Evolutionary conservation across 1,140 invertebrate species (phyloP).

Genomic region (Lepidurus arcticus): DNA sequence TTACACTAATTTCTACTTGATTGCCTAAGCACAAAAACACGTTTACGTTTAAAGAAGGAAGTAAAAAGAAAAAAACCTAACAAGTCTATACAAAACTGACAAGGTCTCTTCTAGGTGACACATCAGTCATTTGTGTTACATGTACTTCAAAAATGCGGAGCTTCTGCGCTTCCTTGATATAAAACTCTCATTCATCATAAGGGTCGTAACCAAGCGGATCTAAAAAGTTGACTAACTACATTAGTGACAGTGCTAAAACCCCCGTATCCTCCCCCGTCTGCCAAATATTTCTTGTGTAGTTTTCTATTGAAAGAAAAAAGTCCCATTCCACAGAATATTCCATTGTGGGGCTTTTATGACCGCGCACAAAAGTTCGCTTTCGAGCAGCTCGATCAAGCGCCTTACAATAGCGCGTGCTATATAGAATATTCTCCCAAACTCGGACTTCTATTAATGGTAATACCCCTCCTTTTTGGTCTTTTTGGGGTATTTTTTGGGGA

Average conservation of each 20-base stretch:
- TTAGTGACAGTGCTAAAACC: conserved; percentile 17
- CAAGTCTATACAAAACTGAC: background rate
- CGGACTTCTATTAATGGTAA: conserved; percentile 10
- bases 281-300: background rate
- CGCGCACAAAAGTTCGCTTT: conserved; percentile 3
- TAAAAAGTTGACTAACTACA: conserved; percentile 9
- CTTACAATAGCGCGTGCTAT: conserved; percentile 15
- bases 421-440: background rate
- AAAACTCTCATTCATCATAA: conserved; percentile 5
- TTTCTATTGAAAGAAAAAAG: background rate
- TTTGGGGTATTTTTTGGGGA: background rate
- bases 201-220: background rate
- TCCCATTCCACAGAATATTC: background rate
- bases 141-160: conserved; percentile 13
- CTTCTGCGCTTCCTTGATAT: conserved; percentile 1
- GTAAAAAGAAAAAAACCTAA: background rate
- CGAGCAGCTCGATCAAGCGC: conserved; percentile 5
- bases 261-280: conserved; percentile 16
- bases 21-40: background rate
- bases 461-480: background rate
- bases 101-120: background rate
- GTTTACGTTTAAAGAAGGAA: background rate
- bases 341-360: conserved; percentile 2
- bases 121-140: background rate
- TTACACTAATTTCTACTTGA: background rate